phyloP scores from a whole-genome alignment of 2,888 invertebrate genomes.

The Lobophora halterata region DNA sequence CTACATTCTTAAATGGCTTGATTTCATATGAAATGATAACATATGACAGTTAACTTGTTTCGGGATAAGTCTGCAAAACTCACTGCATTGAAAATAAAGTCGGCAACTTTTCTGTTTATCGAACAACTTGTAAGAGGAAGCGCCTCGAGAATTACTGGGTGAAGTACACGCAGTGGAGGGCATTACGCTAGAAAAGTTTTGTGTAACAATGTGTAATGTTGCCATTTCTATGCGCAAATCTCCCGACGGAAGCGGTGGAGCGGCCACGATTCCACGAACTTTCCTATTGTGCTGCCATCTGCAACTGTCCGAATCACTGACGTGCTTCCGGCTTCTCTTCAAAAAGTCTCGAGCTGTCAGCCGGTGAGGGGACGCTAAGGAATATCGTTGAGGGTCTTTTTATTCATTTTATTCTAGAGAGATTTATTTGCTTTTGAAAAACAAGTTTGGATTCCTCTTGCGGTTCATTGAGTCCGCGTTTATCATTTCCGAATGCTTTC shows the following conservation, averaged over 20 bases:
- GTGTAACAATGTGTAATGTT: slow-evolving; percentile 76
- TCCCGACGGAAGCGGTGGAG: slow-evolving; percentile 62
- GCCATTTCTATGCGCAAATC: slow-evolving; percentile 76
- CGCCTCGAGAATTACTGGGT: slow-evolving; percentile 56
- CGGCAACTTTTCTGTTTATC: slow-evolving; percentile 53
- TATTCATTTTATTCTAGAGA: slow-evolving; percentile 57
- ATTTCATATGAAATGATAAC: too few relatives aligned
- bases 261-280: slow-evolving; percentile 54
- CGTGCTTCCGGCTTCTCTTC: slow-evolving; percentile 76
- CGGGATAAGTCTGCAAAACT: slow-evolving; percentile 11
- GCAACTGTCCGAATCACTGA: slow-evolving; percentile 72
- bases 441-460: slow-evolving; percentile 31
- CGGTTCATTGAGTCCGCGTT: slow-evolving; percentile 29
- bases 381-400: slow-evolving; percentile 74
- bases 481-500: slow-evolving; percentile 16
- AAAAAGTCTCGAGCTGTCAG: slow-evolving; percentile 74
- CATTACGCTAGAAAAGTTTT: slow-evolving; percentile 73
- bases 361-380: slow-evolving; percentile 63
- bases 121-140: slow-evolving; percentile 60
- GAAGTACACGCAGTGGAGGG: slow-evolving; percentile 63
- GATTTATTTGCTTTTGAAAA: slow-evolving; percentile 62
- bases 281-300: slow-evolving; percentile 74
- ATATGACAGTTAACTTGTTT: slow-evolving; percentile 2
- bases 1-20: too few relatives aligned
- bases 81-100: slow-evolving; percentile 26